These are phyloP conservation scores for Hipposideros larvatus DNA, from an alignment of 2,797 vertebrate species.

Conservation along the genomic window DNA sequence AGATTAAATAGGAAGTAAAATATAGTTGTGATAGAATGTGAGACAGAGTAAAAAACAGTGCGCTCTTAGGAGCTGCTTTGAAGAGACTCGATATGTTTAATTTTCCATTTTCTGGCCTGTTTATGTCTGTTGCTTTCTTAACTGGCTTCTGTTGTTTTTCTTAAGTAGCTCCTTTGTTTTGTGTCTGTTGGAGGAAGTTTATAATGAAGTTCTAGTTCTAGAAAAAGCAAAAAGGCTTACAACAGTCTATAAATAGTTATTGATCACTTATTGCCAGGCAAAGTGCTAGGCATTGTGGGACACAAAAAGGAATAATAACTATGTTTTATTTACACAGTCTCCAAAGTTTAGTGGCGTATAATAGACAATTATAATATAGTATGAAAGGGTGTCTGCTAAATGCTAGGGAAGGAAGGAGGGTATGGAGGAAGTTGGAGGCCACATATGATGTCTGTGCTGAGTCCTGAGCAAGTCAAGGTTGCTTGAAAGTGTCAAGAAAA, in stretches of 20 bases:
- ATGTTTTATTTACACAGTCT: slow-evolving; percentile 4
- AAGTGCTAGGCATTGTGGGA: neutral
- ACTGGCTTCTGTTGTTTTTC: neutral
- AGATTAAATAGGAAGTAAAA: slow-evolving; percentile 36
- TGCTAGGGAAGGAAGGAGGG: neutral
- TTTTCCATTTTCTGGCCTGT: neutral
- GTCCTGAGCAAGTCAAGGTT: neutral
- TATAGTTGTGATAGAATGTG: neutral
- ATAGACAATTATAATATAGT: neutral
- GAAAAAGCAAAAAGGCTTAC: slow-evolving; percentile 32
- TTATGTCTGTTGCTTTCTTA: neutral
- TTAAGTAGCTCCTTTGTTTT: slow-evolving; percentile 20
- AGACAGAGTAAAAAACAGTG: neutral
- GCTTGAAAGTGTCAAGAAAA: neutral
- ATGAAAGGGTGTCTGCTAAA: neutral
- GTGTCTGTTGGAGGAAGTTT: neutral
- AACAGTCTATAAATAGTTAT: neutral
- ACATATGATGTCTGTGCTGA: neutral
- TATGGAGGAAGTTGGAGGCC: neutral
- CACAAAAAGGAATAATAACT: slow-evolving; percentile 13
- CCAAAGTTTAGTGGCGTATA: neutral
- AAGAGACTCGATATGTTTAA: neutral
- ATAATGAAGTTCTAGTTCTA: slow-evolving; percentile 13
- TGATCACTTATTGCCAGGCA: neutral
- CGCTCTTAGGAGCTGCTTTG: neutral